Evolutionary conservation across 2,113 vertebrate genomes (phyloP), one percentile per base, ranked within the genome.

Genomic region (Merops nubicus): DNA sequence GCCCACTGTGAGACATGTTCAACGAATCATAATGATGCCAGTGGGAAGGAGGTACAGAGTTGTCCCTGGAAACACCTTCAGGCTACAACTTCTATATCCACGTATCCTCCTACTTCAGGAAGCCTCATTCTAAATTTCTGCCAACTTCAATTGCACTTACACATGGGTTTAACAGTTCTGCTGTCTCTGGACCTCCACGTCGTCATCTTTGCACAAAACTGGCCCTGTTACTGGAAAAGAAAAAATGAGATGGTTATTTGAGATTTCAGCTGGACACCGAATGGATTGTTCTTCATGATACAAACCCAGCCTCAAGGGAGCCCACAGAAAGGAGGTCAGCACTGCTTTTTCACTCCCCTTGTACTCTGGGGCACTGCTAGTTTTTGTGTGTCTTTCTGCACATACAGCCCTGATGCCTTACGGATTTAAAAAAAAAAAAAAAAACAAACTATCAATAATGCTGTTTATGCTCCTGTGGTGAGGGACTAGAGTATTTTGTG

Each of bases 281-380:
- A 70, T 59, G 65, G 56, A 77, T 96, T 96, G 91, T 92, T 97
- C 64, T 94, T 89, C 13, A 4, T 9, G 60, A 84, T 60, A 89
- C 64, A 89, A 93, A 78, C 11, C 23, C 91, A 91, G 59, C 26
- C 80, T 87, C 59, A 0, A 48, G 81, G 53, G 94, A 94, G 3
- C 29, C 47, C 34, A 45, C 23, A 64, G 60, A 89, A 75, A 78
- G 64, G 45, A 86, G 43, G 43, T 19, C 56, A 92, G 36, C 53
- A 25, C 45, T 91, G 83, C 12, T 70, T 89, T 93, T 78, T 77
- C 51, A n/a, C 56, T 91, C 42, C 34, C 73, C 22, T 51, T 48
- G 36, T 25, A 68, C 20, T 21, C 47, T 67, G 47, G 23, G 48
- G 19, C 40, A 88, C 16, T 79, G 50, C 28, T 84, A 19, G 17